These are phyloP conservation scores for Drosophila miranda DNA, from an alignment of 1,140 invertebrate genomes.

Conservation along the genomic window DNA sequence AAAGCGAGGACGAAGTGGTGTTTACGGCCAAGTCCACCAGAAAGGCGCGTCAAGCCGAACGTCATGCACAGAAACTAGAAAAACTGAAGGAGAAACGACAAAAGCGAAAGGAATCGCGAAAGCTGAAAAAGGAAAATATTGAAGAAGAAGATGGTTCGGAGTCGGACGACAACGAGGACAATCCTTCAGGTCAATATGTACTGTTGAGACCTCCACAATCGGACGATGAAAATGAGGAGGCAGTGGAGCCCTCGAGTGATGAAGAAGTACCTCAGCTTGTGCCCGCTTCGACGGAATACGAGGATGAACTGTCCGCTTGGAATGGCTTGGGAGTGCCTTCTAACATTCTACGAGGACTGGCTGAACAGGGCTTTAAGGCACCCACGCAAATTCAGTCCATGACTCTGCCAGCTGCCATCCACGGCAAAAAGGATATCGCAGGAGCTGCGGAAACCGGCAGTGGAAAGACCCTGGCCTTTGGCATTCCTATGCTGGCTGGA, in stretches of 20 bases:
- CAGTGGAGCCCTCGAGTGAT: slow-evolving; percentile 7
- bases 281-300: neutral
- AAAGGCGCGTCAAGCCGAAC: slow-evolving; percentile 58
- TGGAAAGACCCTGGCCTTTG: slow-evolving; percentile 98
- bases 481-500: slow-evolving; percentile 93
- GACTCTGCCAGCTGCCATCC: slow-evolving; percentile 92
- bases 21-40: slow-evolving; percentile 17
- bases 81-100: slow-evolving; percentile 64
- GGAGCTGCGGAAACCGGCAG: slow-evolving; percentile 99
- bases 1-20: slow-evolving; percentile 23
- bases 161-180: slow-evolving; percentile 39
- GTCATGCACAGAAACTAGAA: slow-evolving; percentile 45
- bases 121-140: slow-evolving; percentile 29
- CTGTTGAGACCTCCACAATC: slow-evolving; percentile 56
- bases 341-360: slow-evolving; percentile 88
- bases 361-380: slow-evolving; percentile 88
- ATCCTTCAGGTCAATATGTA: slow-evolving; percentile 59
- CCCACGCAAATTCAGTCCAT: slow-evolving; percentile 93
- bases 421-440: slow-evolving; percentile 92
- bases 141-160: slow-evolving; percentile 18
- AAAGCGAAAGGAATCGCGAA: slow-evolving; percentile 60
- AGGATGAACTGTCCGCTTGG: slow-evolving; percentile 85
- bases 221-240: slow-evolving; percentile 17
- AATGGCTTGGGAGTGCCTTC: slow-evolving; percentile 86
- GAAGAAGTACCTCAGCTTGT: slow-evolving; percentile 43